These are phyloP conservation scores for Heliconius himera DNA, from an alignment of 1,140 invertebrate genomes.

Conservation along the genomic window DNA sequence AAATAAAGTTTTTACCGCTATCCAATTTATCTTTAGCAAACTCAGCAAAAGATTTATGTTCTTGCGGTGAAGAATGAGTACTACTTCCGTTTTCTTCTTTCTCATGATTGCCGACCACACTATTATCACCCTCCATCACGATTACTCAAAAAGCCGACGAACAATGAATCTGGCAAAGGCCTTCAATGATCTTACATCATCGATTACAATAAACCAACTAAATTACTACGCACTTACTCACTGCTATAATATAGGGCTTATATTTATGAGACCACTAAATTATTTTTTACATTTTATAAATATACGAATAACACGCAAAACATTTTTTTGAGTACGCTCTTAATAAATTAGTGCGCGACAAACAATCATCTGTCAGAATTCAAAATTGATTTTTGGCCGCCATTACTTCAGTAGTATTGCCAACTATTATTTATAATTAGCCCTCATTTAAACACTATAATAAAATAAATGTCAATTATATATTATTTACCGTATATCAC, in stretches of 20 bases:
- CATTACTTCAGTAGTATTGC: constrained; percentile 45
- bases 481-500: no score
- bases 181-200: constrained; percentile 77
- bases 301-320: not conserved
- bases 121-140: constrained; percentile 68
- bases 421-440: not conserved
- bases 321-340: constrained; percentile 12
- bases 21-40: constrained; percentile 77
- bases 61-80: constrained; percentile 72
- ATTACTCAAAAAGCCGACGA: constrained; percentile 41
- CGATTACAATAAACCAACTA: constrained; percentile 60
- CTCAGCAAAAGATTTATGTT: constrained; percentile 75
- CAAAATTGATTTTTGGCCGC: constrained; percentile 79
- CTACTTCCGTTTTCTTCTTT: constrained; percentile 73
- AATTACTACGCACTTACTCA: constrained; percentile 34
- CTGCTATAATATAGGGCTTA: constrained; percentile 10
- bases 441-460: no score
- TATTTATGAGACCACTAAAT: not conserved
- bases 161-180: constrained; percentile 48
- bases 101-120: constrained; percentile 57
- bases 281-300: constrained; percentile 22
- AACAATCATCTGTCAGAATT: constrained; percentile 64
- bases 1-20: constrained; percentile 58
- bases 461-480: no score
- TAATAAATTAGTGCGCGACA: constrained; percentile 36